Evolutionary conservation across 2,797 vertebrate genomes (phyloP), one percentile per base, ranked within the genome.

Genomic region (Cichlasoma orientale): DNA sequence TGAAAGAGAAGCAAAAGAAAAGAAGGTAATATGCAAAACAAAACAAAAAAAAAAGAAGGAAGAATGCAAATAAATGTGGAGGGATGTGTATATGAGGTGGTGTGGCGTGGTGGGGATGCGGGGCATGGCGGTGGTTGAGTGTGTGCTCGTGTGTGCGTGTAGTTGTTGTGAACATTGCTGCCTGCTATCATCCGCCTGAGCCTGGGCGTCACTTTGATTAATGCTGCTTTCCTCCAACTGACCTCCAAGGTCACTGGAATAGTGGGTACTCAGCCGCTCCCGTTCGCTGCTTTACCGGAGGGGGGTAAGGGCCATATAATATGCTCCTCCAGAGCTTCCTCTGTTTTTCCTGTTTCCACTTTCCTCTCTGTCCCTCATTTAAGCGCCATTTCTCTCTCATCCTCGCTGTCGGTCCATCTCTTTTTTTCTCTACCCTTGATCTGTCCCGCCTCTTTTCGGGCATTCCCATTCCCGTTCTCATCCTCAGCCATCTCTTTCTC

Each of bases 221-320:
- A 94, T 93, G 82, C 87, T 71, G 90, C 93, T 95, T 94, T 93
- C 93, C 92, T 93, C 88, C 80, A 81, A 59, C 84, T 92, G 86
- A 94, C 93, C 94, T 93, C 92, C 91, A 94, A 95, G 92, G 92
- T 95, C 92, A 93, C 25, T 77, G 81, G 86, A 93, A 93, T 88
- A 82, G 92, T 91, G 84, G 91, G 87, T 93, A 92, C 88, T 91
- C 88, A 90, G 85, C 83, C 89, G 88, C 82, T 82, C 79, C 85
- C 70, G 68, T 85, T 88, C 53, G 80, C 84, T 66, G 78, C 73
- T 13, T 77, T 88, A 81, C 87, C 31, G 25, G 86, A 88, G 91
- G 87, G 85, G 93, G 86, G 87, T 86, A 90, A 92, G 86, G 52
- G 83, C 81, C 73, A 73, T 82, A 90, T 94, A 94, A 95, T 94